phyloP scores from a whole-genome alignment of 2,888 invertebrate genomes.

The Empis stercorea region DNA sequence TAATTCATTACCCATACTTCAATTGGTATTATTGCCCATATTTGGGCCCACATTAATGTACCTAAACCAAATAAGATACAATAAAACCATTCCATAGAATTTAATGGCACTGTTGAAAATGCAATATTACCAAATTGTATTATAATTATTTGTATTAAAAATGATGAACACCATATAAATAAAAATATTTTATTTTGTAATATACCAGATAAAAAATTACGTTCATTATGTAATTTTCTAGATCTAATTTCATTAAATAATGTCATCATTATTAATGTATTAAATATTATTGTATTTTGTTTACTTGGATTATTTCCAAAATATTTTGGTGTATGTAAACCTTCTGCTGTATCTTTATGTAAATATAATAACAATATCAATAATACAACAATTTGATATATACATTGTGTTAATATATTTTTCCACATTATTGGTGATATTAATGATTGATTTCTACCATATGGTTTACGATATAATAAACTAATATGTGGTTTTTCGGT shows the following conservation, averaged over 20 bases:
- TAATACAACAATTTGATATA: constrained; percentile 79
- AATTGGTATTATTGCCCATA: too few species aligned
- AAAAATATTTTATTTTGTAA: constrained; percentile 94
- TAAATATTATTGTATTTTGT: constrained; percentile 97
- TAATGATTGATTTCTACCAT: constrained; percentile 88
- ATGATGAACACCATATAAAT: constrained; percentile 88
- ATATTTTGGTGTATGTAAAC: too few species aligned
- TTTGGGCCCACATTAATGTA: too few species aligned
- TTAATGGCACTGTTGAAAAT: too few species aligned
- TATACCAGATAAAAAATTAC: constrained; percentile 90
- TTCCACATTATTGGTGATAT: constrained; percentile 95
- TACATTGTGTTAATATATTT: constrained; percentile 89
- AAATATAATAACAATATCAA: constrained; percentile 31
- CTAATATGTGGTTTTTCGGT: constrained; percentile 88
- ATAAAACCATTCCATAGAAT: too few species aligned
- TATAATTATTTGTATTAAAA: constrained; percentile 50
- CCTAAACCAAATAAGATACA: too few species aligned
- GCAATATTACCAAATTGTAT: background rate
- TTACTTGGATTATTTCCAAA: constrained; percentile 64
- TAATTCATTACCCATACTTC: too few species aligned
- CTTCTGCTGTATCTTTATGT: too few species aligned
- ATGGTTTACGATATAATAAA: constrained; percentile 78
- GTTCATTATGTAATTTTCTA: constrained; percentile 93
- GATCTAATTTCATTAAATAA: constrained; percentile 98
- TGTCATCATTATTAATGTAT: constrained; percentile 98